Base-by-base conservation (phyloP, 1,140 invertebrate genomes). In the Sycophaga agraensis region DNA sequence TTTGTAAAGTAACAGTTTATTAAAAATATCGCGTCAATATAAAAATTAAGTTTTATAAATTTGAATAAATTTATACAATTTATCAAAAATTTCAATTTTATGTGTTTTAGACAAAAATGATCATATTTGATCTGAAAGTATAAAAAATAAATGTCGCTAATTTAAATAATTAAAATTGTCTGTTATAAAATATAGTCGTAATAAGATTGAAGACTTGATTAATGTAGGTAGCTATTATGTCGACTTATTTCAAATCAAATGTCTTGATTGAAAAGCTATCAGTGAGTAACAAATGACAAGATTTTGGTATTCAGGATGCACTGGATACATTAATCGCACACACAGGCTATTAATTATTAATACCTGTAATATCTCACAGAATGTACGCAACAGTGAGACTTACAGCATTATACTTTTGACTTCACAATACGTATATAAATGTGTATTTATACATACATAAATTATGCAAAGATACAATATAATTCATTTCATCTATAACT, bases 291-390 rank as follows among this genome's bases (percentile, higher is more conserved):
- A 42, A 34, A 48, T 12, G 45, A 31, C 8, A 51, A 60, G 26
- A 60, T 37, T 37, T 37, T n/a, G 39, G 60, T 9, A 5, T 64
- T 50, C 37, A 64, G 46, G 56, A 62, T 65, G 66, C 56, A 64
- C 59, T 57, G 48, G 43, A 40, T 70, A 66, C 62, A 70, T 64
- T 66, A 70, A 70, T 68, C 58, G 66, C 67, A 73, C 66, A 70
- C 56, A 68, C 65, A 58, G 34, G 43, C 57, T 66, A 67, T 68
- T 70, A 57, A n/a, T 66, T 70, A 69, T 55, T 68, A 57, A 59
- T 63, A 60, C 46, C 51, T 64, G 53, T 24, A 26, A 51, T 55
- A 40, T 61, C 63, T 65, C 55, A n/a, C 17, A 17, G 12, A 55
- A 55, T 40, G 21, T 11, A 37, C 17, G 34, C 17, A 7, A 1